phyloP scores from a whole-genome alignment of 2,888 invertebrate genomes.

The Hydriomena furcata region DNA sequence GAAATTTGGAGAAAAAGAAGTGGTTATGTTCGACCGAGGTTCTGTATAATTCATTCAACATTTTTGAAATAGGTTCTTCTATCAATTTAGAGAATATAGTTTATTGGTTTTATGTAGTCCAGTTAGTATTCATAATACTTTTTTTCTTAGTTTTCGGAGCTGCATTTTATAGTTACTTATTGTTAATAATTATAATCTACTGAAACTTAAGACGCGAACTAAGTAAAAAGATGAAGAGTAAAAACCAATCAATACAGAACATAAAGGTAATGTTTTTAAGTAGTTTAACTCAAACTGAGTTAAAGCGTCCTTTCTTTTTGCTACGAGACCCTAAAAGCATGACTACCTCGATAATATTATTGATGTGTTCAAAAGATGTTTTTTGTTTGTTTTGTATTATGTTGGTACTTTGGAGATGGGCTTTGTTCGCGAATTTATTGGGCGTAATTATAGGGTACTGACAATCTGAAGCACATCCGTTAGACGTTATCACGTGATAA shows the following conservation, averaged over 20 bases:
- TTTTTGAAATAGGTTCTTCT: too few relatives aligned
- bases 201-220: too few relatives aligned
- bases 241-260: too few relatives aligned
- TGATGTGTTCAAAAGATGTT: conserved; percentile 17
- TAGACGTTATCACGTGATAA: conserved; percentile 16
- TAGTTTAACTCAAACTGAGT: neutral
- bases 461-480: conserved; percentile 28
- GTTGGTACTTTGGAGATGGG: conserved; percentile 47
- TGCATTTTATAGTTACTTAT: too few relatives aligned
- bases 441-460: conserved; percentile 64
- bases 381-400: conserved; percentile 41
- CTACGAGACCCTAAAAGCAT: neutral
- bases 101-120: too few relatives aligned
- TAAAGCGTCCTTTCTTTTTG: neutral
- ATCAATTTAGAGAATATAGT: too few relatives aligned
- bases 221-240: too few relatives aligned
- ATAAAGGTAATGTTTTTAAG: too few relatives aligned
- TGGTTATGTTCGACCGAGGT: neutral
- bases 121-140: too few relatives aligned
- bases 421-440: conserved; percentile 61
- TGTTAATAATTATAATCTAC: too few relatives aligned
- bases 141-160: too few relatives aligned
- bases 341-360: conserved; percentile 7
- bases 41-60: too few relatives aligned
- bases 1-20: neutral